Evolutionary conservation across 2,797 vertebrate species (phyloP), one percentile per base, ranked within the genome.

Genomic region (Pipistrellus kuhlii): DNA sequence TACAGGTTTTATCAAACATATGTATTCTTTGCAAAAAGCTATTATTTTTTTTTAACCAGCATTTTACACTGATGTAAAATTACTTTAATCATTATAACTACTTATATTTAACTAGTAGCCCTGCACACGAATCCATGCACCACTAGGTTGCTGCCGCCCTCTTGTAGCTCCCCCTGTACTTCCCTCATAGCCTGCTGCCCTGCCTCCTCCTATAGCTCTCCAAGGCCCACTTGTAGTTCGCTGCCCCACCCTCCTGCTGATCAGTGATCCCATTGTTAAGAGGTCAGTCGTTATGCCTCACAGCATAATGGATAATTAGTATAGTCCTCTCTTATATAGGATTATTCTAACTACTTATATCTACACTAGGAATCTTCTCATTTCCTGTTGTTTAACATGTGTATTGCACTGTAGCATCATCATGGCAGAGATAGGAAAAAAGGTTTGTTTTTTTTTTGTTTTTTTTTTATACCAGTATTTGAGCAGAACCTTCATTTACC

Each of bases 61-160:
- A 76, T 85, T 95, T 82, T 46, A 86, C 21, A 93, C 21, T 13
- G 25, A 51, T 30, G 2, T 8, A 84, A 87, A 92, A 73, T 64
- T 80, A 72, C 81, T 83, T 69, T 78, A 94, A 87, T 81, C 32
- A 32, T 62, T 57, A 71, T 51, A n/a, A 78, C 21, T 90, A 64
- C 18, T 72, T 72, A 88, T 38, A 9, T 85, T 77, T 87, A 68
- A 55, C 48, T 51, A 51, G 14, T 51, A 51, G 48, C 48, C 48
- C 48, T 51, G 15, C 48, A 14, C 48, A 51, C 0, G 4, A 51
- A 51, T 51, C 48, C 15, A 51, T 51, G 48, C 48, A 51, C 48
- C 46, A 51, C 14, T 15, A 51, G 48, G 14, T 48, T 51, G 48
- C 48, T 51, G 14, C 48, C 5, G 48, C 48, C 48, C 48, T 51